Base-by-base conservation (phyloP, 1,140 invertebrate genomes). In the Bombus fervidus region DNA sequence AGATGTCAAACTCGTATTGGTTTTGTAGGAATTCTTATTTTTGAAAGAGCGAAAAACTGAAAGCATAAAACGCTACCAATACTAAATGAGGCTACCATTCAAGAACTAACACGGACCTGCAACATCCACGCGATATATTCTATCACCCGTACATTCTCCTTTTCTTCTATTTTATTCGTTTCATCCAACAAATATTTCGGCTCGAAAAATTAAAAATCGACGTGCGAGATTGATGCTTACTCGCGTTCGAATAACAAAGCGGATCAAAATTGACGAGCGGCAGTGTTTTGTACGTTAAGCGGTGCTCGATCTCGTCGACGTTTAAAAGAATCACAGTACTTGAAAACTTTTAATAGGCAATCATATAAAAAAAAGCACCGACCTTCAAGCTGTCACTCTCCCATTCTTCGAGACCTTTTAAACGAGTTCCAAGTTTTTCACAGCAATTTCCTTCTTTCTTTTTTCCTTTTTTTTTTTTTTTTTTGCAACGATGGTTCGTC, bases 331-430 rank as follows among this genome's bases (percentile, higher is more conserved):
- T 81, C 79, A 25, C 64, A n/a, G 15, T 64, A 5, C 43, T 53
- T 9, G 25, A 28, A n/a, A 81, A 59, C 9, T 57, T 72, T 81
- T 81, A 80, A 69, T 81, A 72, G 66, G 37, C 66, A 39, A 43
- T 13, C 43, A 22, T 22, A 80, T 34, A 66, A 57, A 62, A 28
- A 81, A 81, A 59, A 80, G 25, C 31, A 15, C 13, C n/a, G 25
- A 69, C 31, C 53, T 39, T 39, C 25, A 13, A 47, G 18, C 31
- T 25, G 31, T 53, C 72, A 31, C 41, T 31, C 31, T 34, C 3
- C 4, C n/a, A 15, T 18, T n/a, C n/a, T 39, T n/a, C 37, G 12
- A 25, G 25, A n/a, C 43, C 69, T 69, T 53, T 39, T 5, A 69
- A 53, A 43, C 22, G 28, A 69, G n/a, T n/a, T 69, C n/a, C n/a